Evolutionary conservation across 2,797 vertebrate species (phyloP).

Genomic region (Strix occidentalis): DNA sequence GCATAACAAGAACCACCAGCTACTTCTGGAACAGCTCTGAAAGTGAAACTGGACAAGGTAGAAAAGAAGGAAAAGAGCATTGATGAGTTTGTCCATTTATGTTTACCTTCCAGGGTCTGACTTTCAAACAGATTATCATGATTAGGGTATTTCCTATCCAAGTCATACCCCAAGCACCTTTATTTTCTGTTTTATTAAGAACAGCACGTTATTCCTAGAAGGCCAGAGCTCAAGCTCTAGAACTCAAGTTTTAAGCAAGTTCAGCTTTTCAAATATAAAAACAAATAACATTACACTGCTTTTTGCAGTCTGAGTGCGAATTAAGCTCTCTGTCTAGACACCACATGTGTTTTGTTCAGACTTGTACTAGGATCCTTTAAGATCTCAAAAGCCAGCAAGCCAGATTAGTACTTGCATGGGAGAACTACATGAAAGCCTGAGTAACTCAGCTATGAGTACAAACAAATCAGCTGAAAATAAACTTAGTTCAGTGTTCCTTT

Average conservation of each 20-base stretch:
- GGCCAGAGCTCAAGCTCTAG: not conserved
- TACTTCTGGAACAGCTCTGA: not conserved
- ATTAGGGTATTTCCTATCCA: not conserved
- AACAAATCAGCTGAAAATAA: constrained; percentile 44
- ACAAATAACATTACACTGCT: not conserved
- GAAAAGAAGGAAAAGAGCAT: not conserved
- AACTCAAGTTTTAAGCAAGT: constrained; percentile 10
- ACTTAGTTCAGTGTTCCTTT: not conserved
- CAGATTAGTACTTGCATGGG: constrained; percentile 12
- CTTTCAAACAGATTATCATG: not conserved
- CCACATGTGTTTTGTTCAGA: not conserved
- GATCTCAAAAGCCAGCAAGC: not conserved
- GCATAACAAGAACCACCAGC: not conserved
- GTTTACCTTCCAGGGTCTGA: not conserved
- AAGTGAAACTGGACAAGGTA: not conserved
- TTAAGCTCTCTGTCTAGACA: constrained; percentile 32
- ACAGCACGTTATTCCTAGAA: not conserved
- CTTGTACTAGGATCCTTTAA: constrained; percentile 18
- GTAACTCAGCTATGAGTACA: not conserved
- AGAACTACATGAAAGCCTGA: constrained; percentile 15
- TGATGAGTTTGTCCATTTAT: not conserved
- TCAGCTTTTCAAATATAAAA: not conserved
- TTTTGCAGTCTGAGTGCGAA: not conserved
- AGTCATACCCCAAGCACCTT: not conserved
- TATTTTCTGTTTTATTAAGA: not conserved